Percentiles rank a stretch among this genome's conserved stretches.
Evolutionary conservation across 1,140 invertebrate species (phyloP).

Genomic region (Ips nitidus): DNA sequence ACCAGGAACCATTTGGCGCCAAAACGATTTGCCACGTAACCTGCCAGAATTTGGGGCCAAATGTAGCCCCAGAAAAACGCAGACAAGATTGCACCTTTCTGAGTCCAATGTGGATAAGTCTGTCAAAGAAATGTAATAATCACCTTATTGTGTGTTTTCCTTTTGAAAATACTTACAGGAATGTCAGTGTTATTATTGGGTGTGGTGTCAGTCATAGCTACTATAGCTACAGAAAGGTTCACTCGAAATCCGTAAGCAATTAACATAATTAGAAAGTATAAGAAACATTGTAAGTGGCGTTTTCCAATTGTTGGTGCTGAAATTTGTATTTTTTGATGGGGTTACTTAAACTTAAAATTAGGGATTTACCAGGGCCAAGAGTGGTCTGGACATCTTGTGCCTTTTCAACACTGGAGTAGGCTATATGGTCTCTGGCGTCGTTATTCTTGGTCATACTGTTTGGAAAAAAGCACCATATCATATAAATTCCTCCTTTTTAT

Average conservation of each 20-base stretch:
- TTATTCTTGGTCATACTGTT: not conserved
- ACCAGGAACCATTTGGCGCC: conserved; percentile 66
- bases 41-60: conserved; percentile 63
- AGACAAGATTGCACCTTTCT: conserved; percentile 58
- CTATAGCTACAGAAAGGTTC: conserved; percentile 65
- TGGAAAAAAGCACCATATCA: too few species aligned
- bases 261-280: conserved; percentile 54
- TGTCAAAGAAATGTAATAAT: conserved; percentile 16
- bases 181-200: conserved; percentile 40
- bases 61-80: conserved; percentile 69
- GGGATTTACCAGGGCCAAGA: too few species aligned
- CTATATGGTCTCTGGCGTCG: not conserved
- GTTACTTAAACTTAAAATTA: too few species aligned
- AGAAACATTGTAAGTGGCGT: conserved; percentile 52
- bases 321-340: not conserved
- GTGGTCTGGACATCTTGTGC: too few species aligned
- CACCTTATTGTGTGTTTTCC: not conserved
- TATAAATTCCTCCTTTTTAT: too few species aligned
- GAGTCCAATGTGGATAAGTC: conserved; percentile 52
- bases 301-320: conserved; percentile 19
- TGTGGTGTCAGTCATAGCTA: conserved; percentile 65
- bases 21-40: conserved; percentile 63
- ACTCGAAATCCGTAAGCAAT: conserved; percentile 60
- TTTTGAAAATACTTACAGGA: conserved; percentile 40
- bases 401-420: not conserved